Evolutionary conservation across 1,140 invertebrate species (phyloP), one percentile per base, ranked within the genome.

Genomic region (Heliconius nattereri): DNA sequence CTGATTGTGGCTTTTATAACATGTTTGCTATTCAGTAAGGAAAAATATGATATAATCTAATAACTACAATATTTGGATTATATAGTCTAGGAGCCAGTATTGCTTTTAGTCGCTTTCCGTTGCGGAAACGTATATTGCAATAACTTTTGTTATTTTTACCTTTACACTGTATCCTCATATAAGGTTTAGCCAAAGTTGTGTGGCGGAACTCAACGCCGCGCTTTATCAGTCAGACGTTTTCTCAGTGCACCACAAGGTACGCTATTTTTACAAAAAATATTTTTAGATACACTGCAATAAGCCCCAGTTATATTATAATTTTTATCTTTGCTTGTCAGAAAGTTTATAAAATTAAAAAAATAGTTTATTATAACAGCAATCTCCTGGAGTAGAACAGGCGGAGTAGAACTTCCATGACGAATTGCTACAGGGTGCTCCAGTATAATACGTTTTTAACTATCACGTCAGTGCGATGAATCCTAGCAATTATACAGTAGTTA

Each of bases 391-490:
- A 80, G 52, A 73, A 71, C 32, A 76, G 79, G 79, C 71, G 79
- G 71, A 45, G 52, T 72, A 66, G 79, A 52, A 80, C 80, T 83
- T 77, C 81, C 82, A 92, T 91, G 90, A 91, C 86, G 88, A 92
- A 92, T 91, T 85, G 83, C 85, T 86, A 89, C 89, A 90, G 89
- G 91, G 87, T 91, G 89, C 86, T 91, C 85, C 85, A 80, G 82
- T 82, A 87, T 92, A 91, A 92, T 92, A 89, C 85, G 89, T 90
- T 91, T 92, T 91, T 91, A 92, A 92, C 87, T 87, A 89, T 84
- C 90, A 89, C 90, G 86, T 92, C 86, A 90, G 85, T 89, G 57
- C 11, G 23, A 40, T 70, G 52, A 29, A 29, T 29, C 60, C 60
- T 29, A 72, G 57, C 75, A 79, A 45, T 76, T 76, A 75, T 60